These are phyloP conservation scores for Mobula birostris DNA, from an alignment of 2,113 vertebrate genomes.

Conservation along the genomic window DNA sequence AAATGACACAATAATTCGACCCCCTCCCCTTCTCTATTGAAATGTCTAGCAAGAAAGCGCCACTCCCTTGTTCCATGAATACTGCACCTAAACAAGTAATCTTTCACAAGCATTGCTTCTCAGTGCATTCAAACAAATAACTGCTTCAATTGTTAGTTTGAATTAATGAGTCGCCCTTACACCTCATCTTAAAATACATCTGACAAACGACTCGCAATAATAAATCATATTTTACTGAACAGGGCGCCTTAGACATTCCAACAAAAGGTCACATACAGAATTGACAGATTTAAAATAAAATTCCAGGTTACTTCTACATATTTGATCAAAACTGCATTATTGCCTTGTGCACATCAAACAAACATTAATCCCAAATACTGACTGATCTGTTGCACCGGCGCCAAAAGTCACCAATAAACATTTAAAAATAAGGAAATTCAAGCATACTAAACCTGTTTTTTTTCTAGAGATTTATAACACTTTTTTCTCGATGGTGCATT, in stretches of 20 bases:
- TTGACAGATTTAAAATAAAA: background rate
- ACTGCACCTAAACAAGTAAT: background rate
- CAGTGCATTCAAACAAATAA: background rate
- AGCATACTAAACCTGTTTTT: background rate
- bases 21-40: background rate
- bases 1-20: background rate
- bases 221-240: too few relatives aligned
- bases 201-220: too few relatives aligned
- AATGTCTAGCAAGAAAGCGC: background rate
- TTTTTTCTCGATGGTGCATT: background rate
- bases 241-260: too few relatives aligned
- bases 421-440: background rate
- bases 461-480: background rate
- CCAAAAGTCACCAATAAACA: background rate
- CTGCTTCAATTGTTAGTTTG: background rate
- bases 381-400: slow-evolving; percentile 1
- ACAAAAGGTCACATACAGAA: background rate
- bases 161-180: background rate
- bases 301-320: background rate
- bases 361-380: background rate
- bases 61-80: background rate
- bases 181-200: background rate
- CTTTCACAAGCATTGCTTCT: background rate
- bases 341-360: background rate
- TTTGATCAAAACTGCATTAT: background rate